A percentile compares a stretch with the other conserved stretches of the same genome.
Evolutionary conservation across 2,797 vertebrate genomes (phyloP).

Genomic region (Amblyopsis hoosieri): DNA sequence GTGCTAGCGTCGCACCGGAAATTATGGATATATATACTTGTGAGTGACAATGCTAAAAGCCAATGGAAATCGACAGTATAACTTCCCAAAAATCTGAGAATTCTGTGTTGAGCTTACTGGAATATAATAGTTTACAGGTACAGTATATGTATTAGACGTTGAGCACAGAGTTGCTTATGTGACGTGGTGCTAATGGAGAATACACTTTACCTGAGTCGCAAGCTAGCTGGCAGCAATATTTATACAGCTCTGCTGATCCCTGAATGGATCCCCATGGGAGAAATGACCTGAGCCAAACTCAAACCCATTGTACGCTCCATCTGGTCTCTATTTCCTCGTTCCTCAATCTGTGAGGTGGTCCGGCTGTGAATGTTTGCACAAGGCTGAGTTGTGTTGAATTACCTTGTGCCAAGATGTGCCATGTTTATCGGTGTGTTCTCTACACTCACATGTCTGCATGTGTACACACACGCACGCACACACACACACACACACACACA

Average conservation of each 20-base stretch:
- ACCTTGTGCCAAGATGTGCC: constrained; percentile 56
- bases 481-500: constrained; percentile 8
- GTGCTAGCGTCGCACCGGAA: too few species aligned
- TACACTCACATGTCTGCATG: background rate
- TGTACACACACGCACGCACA: constrained; percentile 26
- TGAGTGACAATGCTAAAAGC: too few species aligned
- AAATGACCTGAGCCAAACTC: constrained; percentile 46
- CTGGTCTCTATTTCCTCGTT: constrained; percentile 57
- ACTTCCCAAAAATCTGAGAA: too few species aligned
- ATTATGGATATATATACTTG: too few species aligned
- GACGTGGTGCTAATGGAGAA: too few species aligned
- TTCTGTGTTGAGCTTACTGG: too few species aligned
- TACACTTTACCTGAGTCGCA: too few species aligned
- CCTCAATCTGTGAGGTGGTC: constrained; percentile 46
- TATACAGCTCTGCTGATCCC: constrained; percentile 46
- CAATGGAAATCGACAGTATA: too few species aligned
- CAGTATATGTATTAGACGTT: too few species aligned
- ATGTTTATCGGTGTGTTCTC: constrained; percentile 55
- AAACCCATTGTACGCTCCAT: constrained; percentile 53
- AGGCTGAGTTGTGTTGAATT: constrained; percentile 45
- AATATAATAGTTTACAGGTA: too few species aligned
- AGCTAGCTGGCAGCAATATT: constrained; percentile 49
- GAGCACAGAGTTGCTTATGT: too few species aligned
- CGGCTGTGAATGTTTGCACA: constrained; percentile 52
- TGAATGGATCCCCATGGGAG: constrained; percentile 40